A percentile compares a stretch with the other conserved stretches of the same genome.
Evolutionary conservation across 1,140 invertebrate genomes (phyloP).

Genomic region (Diploscapter pachys): DNA sequence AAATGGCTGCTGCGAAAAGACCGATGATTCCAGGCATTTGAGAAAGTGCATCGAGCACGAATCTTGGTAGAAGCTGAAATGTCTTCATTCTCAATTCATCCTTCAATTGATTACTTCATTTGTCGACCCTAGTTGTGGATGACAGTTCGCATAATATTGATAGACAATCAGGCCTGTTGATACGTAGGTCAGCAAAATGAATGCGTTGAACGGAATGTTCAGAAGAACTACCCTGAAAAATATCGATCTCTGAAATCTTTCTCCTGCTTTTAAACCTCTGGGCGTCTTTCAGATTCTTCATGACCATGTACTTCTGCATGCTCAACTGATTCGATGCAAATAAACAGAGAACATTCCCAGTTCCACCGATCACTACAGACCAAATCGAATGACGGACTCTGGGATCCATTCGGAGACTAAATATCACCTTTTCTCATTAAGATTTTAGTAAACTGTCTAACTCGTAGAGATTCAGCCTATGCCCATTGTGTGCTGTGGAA

Average conservation of each 20-base stretch:
- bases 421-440: slow-evolving; percentile 6
- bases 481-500: slow-evolving; percentile 15
- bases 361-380: slow-evolving; percentile 42
- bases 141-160: slow-evolving; percentile 38
- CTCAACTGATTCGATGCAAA: slow-evolving; percentile 48
- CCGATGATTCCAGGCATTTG: slow-evolving; percentile 41
- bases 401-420: slow-evolving; percentile 48
- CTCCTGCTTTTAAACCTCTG: slow-evolving; percentile 37
- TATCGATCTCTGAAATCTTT: background rate
- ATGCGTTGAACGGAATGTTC: slow-evolving; percentile 45
- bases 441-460: slow-evolving; percentile 14
- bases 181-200: slow-evolving; percentile 40
- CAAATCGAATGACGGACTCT: slow-evolving; percentile 43
- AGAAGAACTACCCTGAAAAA: slow-evolving; percentile 43
- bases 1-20: slow-evolving; percentile 43
- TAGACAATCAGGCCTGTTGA: slow-evolving; percentile 44
- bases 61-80: slow-evolving; percentile 31
- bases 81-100: background rate
- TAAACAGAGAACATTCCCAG: slow-evolving; percentile 39
- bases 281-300: slow-evolving; percentile 40
- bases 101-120: slow-evolving; percentile 24
- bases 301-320: slow-evolving; percentile 43
- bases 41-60: slow-evolving; percentile 27
- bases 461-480: slow-evolving; percentile 26
- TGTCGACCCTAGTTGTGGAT: slow-evolving; percentile 29